phyloP scores from a whole-genome alignment of 23 tunicate species.

The Ascidia mentula region DNA sequence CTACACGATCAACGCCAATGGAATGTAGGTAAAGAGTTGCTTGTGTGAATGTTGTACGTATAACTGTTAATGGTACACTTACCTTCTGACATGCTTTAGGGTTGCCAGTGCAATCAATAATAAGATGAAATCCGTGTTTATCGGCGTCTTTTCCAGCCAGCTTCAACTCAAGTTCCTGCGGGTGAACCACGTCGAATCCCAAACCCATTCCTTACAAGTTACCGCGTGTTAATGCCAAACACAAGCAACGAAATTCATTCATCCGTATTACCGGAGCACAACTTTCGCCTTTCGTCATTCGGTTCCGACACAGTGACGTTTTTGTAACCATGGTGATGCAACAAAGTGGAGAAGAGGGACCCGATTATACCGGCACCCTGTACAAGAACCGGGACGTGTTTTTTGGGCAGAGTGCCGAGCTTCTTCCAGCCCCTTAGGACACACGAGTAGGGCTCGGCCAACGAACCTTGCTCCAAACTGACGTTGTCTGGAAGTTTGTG shows the following conservation, averaged over 20 bases:
- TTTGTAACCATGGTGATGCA: constrained; percentile 61
- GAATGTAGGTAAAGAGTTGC: background rate
- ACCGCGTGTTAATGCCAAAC: background rate
- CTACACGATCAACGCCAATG: background rate
- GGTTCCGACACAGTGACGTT: constrained; percentile 82
- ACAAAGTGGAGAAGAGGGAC: constrained; percentile 58
- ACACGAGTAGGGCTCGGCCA: constrained; percentile 89
- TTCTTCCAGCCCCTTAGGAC: constrained; percentile 81
- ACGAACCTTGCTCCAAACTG: constrained; percentile 56
- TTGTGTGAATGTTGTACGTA: background rate
- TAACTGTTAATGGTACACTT: background rate
- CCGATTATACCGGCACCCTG: constrained; percentile 99
- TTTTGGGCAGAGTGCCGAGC: constrained; percentile 47
- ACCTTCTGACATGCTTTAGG: constrained; percentile 74
- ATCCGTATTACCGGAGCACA: constrained; percentile 37
- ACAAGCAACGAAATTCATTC: background rate
- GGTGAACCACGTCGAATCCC: constrained; percentile 66
- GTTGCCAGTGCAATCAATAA: constrained; percentile 92
- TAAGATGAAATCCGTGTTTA: constrained; percentile 62
- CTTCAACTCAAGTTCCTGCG: constrained; percentile 54
- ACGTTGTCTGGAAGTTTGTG: constrained; percentile 69
- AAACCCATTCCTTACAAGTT: constrained; percentile 26
- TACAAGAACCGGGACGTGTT: constrained; percentile 48
- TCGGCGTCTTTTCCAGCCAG: constrained; percentile 52
- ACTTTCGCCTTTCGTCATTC: constrained; percentile 66